These are phyloP conservation scores for Aphelinus certus DNA, from an alignment of 1,140 invertebrate genomes.

Conservation along the genomic window DNA sequence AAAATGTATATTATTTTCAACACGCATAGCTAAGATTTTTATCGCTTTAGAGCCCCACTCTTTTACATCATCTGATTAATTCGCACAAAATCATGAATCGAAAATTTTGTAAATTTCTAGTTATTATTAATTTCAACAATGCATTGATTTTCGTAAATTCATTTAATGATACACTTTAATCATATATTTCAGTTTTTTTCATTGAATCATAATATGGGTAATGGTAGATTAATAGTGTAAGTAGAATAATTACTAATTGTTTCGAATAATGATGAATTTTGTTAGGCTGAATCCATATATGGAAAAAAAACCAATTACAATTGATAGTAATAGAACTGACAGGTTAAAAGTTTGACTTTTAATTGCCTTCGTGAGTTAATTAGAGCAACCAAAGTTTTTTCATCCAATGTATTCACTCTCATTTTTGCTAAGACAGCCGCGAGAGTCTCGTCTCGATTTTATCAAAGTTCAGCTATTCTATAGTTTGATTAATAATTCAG, in stretches of 20 bases:
- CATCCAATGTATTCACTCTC: neutral
- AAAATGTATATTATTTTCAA: neutral
- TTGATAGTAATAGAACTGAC: neutral
- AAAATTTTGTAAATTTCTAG: conserved; percentile 25
- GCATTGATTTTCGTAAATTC: neutral
- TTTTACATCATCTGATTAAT: neutral
- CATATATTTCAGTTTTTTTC: neutral
- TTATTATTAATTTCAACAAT: neutral
- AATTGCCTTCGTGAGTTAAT: neutral
- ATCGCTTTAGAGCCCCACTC: neutral
- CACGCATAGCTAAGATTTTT: neutral
- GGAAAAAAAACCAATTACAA: neutral
- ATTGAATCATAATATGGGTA: no score
- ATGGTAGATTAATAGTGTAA: neutral
- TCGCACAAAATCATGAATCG: neutral
- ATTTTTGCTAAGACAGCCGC: neutral
- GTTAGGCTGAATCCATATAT: neutral
- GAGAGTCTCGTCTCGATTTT: neutral
- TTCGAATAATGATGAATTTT: neutral
- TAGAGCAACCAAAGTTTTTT: neutral
- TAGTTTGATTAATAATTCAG: neutral
- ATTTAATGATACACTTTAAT: neutral
- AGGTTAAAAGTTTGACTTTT: conserved; percentile 18
- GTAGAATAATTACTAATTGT: neutral
- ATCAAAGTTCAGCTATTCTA: neutral